Evolutionary conservation across 2,113 vertebrate genomes (phyloP), one percentile per base, ranked within the genome.

Genomic region (Hippopotamus amphibius): DNA sequence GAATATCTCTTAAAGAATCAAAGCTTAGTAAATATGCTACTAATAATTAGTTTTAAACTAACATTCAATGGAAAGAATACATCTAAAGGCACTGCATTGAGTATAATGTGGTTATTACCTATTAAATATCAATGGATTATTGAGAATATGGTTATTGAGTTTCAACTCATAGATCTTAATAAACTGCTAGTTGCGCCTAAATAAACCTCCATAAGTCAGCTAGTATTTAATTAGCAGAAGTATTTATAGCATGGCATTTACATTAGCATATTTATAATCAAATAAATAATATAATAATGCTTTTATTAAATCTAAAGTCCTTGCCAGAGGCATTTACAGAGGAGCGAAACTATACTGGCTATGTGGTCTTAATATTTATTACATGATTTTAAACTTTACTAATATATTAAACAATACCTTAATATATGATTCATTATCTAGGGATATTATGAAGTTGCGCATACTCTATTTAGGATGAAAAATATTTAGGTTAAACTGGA

Each of bases 11-110:
- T 97, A 96, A 98, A 98, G 87, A 98, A 97, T 97, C 95, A 97
- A 98, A 97, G 97, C 97, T 98, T 97, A 98, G 97, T 98, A 98
- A 99, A 98, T 98, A 98, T 89, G 95, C 96, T 98, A 94, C 96
- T 97, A 97, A 98, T 98, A 98, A 98, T 98, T 98, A 98, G 97
- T 98, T 95, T 97, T 88, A 95, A 96, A 59, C 48, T 98, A 98
- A 97, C 85, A 89, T 97, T 97, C 57, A 84, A 65, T 98, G 97
- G 48, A 97, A 98, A 89, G 97, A 98, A 98, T 98, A 93, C 88
- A 98, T 97, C 59, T 96, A 97, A 97, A 97, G 97, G 71, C 89
- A 97, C 94, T 98, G 87, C 90, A 90, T 94, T 93, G 87, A 97
- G 85, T 95, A 85, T 97, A 97, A 96, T 96, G 43, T 87, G 50